A percentile compares a stretch with the other conserved stretches of the same genome.
Conservation (phyloP, 2,888 invertebrate genomes). For the Drosophila atroscutellata region DNA sequence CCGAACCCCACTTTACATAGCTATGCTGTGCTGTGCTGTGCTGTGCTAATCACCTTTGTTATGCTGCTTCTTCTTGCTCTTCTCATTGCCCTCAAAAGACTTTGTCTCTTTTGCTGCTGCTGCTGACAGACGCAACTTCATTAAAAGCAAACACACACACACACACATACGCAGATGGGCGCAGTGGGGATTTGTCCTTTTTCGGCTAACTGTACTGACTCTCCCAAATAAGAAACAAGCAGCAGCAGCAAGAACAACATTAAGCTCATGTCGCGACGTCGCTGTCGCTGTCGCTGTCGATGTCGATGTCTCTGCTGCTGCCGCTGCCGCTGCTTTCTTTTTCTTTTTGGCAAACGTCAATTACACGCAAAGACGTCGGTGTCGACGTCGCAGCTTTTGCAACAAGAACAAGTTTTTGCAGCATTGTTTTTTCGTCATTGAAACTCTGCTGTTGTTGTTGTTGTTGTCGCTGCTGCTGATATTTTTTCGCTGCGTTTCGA, state of each 20-base stretch:
- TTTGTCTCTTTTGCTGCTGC: constrained; percentile 1
- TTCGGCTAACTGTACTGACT: constrained; percentile 49
- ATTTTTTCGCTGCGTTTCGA: constrained; percentile 25
- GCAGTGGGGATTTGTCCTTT: constrained; percentile 43
- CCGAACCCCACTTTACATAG: neutral
- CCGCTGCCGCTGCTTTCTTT: constrained; percentile 25
- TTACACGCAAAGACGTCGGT: constrained; percentile 46
- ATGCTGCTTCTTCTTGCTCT: constrained; percentile 18
- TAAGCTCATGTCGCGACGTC: constrained; percentile 14
- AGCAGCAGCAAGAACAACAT: constrained; percentile 17
- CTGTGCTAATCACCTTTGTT: constrained; percentile 49
- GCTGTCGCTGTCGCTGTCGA: constrained; percentile 5
- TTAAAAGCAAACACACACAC: constrained; percentile 40
- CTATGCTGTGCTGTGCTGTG: constrained; percentile 15
- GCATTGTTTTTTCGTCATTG: constrained; percentile 15
- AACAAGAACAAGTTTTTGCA: constrained; percentile 45
- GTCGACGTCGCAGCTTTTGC: constrained; percentile 23
- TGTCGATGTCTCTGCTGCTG: constrained; percentile 10
- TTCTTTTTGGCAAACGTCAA: constrained; percentile 60
- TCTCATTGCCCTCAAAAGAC: constrained; percentile 8
- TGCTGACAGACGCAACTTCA: constrained; percentile 45
- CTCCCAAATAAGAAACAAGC: constrained; percentile 19
- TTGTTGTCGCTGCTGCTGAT: constrained; percentile 6
- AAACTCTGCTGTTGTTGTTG: constrained; percentile 10
- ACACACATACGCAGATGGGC: constrained; percentile 5